Evolutionary conservation across 2,888 invertebrate species (phyloP).

Genomic region (Phyllotreta striolata): DNA sequence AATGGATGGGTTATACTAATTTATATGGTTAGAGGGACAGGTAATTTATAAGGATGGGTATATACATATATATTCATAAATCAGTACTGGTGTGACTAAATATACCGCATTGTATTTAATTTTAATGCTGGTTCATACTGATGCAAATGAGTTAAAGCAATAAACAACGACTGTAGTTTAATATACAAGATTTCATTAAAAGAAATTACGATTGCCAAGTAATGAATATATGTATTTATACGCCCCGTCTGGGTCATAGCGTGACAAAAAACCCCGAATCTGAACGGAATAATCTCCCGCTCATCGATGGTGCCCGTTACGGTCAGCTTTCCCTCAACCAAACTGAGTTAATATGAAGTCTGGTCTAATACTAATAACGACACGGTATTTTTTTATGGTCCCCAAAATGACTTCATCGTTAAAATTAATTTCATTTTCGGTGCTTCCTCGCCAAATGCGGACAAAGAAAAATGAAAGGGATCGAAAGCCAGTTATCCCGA

Average conservation of each 20-base stretch:
- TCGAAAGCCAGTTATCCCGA: conserved; percentile 26
- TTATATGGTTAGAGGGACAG: conserved; percentile 21
- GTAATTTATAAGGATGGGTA: conserved; percentile 20
- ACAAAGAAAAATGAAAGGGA: conserved; percentile 33
- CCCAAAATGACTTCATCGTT: conserved; percentile 24
- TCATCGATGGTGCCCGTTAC: conserved; percentile 14
- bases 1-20: conserved; percentile 28
- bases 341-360: conserved; percentile 20
- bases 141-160: no score
- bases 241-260: neutral
- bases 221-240: conserved; percentile 6
- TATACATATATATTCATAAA: conserved; percentile 16
- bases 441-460: conserved; percentile 21
- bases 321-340: conserved; percentile 4
- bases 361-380: conserved; percentile 24
- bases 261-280: conserved; percentile 17
- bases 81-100: conserved; percentile 12
- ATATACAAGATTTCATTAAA: no score
- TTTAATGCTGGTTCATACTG: no score
- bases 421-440: conserved; percentile 30
- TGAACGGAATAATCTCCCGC: conserved; percentile 10
- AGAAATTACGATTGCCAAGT: neutral
- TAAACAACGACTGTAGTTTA: no score
- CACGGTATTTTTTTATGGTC: conserved; percentile 26
- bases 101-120: no score